Base-by-base conservation (phyloP, 2,888 invertebrate genomes). In the Cephus spinipes region DNA sequence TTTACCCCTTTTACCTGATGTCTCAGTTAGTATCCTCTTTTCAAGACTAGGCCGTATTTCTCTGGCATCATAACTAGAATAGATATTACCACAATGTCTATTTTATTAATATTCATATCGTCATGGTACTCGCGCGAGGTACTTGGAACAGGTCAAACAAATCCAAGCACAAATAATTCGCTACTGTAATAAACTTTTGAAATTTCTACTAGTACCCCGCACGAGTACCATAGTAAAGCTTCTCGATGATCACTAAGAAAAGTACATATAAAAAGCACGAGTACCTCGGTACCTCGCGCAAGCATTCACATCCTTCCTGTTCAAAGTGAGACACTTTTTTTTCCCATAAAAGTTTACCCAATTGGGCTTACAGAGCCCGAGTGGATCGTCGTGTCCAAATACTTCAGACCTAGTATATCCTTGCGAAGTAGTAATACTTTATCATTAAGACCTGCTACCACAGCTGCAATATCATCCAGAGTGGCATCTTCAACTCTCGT, bases 341-440 rank as follows among this genome's bases (percentile, higher is more conserved):
- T 55, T 55, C 23, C 23, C 55, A 55, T 6, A 55, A 55, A 55
- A 9, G 55, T 55, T 55, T 55, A 55, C 69, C 76, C 9, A 12
- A 12, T 33, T 31, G 33, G 71, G 2, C 71, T 71, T 33, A 12
- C 32, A 31, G 32, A 31, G 71, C 31, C 31, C 12, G 33, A 32
- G 12, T 31, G 69, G 4, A 23, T 73, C 35, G 34, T 35, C n/a
- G 35, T 33, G 68, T 35, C 15, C 35, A 31, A 68, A 40, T 31
- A 73, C 76, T 55, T 83, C 75, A 84, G 71, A 23, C 68, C 77
- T 12, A 74, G 76, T 34, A 84, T 81, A 68, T 83, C 84, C 73
- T 76, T 76, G 68, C 83, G 79, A 3, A 85, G 79, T 36, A 79
- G 79, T n/a, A 74, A 9, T 68, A 85, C 81, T 79, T 84, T 84